Evolutionary conservation across 2,888 invertebrate genomes (phyloP), one percentile per base, ranked within the genome.

Genomic region (Scaptomyza reducta): DNA sequence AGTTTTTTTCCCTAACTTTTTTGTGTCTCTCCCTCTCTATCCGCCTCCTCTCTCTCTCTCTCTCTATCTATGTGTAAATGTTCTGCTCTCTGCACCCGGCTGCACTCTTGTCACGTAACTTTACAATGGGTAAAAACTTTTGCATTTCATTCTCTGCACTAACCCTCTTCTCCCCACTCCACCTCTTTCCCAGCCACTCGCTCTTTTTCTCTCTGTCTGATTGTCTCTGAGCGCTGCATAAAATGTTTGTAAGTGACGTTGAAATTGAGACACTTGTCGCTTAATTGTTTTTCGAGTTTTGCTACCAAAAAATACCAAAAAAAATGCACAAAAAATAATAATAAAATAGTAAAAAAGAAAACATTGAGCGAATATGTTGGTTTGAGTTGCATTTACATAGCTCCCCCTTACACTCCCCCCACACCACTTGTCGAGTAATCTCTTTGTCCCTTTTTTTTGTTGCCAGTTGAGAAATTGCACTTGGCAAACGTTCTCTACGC

Each of bases 241-340:
- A 88, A 88, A 87, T 85, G 85, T 88, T 85, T 87, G 85, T 85
- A 88, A 85, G 87, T 85, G 85, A 85, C 85, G 85, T 88, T 85
- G 87, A 87, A 85, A 85, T 88, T 85, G 85, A 85, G 85, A 85
- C 89, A 88, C 85, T 85, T 85, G 89, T 88, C 85, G 89, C 89
- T 87, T 88, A 85, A 85, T 85, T 85, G 85, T 85, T 85, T 87
- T 88, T 88, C 88, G 79, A 84, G 88, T 78, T 82, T 74, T 74
- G 83, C 65, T 64, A 64, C 64, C 54, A 49, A 69, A 79, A 87
- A 64, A 75, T 58, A 33, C 53, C 41, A 50, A 25, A 13, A 14
- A 18, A 40, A 38, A 10, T n/a, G 10, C 14, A 38, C 7, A 42
- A 46, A 57, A 22, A 45, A 44, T 42, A 51, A 67, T 57, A 55